phyloP scores from a whole-genome alignment of 2,888 invertebrate genomes.

The Spicauda simplicius region DNA sequence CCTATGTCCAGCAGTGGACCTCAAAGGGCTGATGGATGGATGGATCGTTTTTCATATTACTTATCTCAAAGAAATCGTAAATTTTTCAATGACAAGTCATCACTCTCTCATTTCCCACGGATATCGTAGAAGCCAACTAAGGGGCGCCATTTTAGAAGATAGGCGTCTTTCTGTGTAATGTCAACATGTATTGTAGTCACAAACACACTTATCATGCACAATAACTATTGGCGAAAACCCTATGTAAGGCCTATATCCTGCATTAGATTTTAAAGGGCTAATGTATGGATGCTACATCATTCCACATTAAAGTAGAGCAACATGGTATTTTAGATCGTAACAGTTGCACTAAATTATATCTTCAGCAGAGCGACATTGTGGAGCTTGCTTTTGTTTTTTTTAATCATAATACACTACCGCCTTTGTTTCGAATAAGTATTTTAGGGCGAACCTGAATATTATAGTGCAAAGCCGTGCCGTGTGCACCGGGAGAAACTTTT shows the following conservation, averaged over 20 bases:
- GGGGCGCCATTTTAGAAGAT: too few relatives aligned
- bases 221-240: too few relatives aligned
- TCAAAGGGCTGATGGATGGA: too few relatives aligned
- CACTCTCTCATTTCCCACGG: too few relatives aligned
- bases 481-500: conserved; percentile 76
- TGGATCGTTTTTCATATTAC: background rate
- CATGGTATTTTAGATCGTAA: background rate
- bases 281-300: background rate
- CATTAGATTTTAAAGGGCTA: too few relatives aligned
- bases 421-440: conserved; percentile 39
- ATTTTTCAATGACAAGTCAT: background rate
- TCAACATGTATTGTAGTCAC: too few relatives aligned
- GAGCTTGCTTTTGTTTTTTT: background rate
- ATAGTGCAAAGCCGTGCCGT: conserved; percentile 52
- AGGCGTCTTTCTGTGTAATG: background rate
- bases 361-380: too few relatives aligned
- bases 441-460: conserved; percentile 58
- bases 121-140: too few relatives aligned
- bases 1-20: too few relatives aligned
- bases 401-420: background rate
- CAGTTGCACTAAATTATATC: background rate
- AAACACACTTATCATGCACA: too few relatives aligned
- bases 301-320: background rate
- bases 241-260: too few relatives aligned
- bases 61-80: background rate